These are phyloP conservation scores for Cercopithecus mona DNA, from an alignment of 2,113 vertebrate genomes.

Conservation along the genomic window DNA sequence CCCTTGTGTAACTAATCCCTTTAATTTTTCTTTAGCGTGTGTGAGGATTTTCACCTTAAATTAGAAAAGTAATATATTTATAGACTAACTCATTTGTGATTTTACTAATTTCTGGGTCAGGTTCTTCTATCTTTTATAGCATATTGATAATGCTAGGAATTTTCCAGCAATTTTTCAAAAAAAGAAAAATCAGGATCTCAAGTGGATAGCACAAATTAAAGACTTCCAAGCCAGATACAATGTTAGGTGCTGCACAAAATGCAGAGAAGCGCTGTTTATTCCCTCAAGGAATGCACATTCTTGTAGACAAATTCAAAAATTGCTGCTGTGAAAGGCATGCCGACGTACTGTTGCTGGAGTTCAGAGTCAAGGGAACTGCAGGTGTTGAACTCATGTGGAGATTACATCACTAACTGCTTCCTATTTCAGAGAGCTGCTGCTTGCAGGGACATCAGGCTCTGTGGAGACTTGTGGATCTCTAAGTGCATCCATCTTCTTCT, in stretches of 20 bases:
- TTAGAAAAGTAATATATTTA: constrained; percentile 33
- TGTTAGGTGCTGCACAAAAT: not conserved
- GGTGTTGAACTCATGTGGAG: not conserved
- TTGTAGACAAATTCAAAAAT: not conserved
- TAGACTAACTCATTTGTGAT: constrained; percentile 1
- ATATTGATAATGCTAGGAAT: not conserved
- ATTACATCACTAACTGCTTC: not conserved
- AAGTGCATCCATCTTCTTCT: not conserved
- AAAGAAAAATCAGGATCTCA: not conserved
- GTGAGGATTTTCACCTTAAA: not conserved
- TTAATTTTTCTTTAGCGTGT: not conserved
- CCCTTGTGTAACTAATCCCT: not conserved
- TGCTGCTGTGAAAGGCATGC: not conserved
- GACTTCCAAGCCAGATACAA: not conserved
- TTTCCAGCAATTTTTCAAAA: not conserved
- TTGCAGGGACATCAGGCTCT: not conserved
- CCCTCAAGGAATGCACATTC: not conserved
- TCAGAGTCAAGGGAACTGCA: not conserved
- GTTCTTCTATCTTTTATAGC: not conserved
- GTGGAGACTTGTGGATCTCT: not conserved
- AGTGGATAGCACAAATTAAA: not conserved
- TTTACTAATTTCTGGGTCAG: not conserved
- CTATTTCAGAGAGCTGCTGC: not conserved
- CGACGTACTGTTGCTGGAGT: not conserved
- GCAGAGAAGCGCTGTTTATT: not conserved